Evolutionary conservation across 2,797 vertebrate species (phyloP), one percentile per base, ranked within the genome.

Genomic region (Epinephelus awoara): DNA sequence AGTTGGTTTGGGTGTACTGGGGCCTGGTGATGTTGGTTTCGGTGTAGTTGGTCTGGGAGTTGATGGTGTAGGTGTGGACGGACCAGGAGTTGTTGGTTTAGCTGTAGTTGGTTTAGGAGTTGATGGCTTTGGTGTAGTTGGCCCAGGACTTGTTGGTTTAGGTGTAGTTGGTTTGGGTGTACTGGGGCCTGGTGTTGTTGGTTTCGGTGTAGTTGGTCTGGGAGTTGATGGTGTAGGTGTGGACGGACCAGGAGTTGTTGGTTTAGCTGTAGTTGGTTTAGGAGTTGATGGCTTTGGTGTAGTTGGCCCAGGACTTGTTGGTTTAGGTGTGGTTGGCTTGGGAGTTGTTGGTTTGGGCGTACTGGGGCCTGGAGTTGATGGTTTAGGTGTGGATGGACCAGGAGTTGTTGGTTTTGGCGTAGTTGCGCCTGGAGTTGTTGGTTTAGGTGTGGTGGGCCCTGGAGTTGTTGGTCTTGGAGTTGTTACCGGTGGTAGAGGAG

Each of bases 331-430:
- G 0, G 55, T 29, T 15, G 56, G 21, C 11, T 4, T 11, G 1
- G 64, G 63, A 2, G 54, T 74, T 71, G 75, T 69, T 74, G 83
- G 80, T 55, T 67, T 74, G 3, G 47, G 54, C 6, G 69, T 85
- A 11, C 75, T 18, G 25, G 73, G 56, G 10, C 23, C 6, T 0
- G 25, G 21, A 14, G 82, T 76, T 40, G 75, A 3, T 50, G 76
- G 75, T 65, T 59, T 62, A 6, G 76, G 57, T 6, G 70, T 78
- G 6, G 67, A 19, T 14, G 29, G 14, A 14, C 40, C 2, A 1
- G 66, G 54, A 11, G 59, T 82, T 21, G 67, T 8, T 63, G 59
- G 80, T 61, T 61, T 49, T 1, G 82, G 64, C 0, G 77, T 76
- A 0, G 47, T 51, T 5, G 57, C 17, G 2, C 4, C 15, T 0